These are phyloP conservation scores for Corbicula japonica DNA, from an alignment of 2,888 invertebrate species.

Conservation along the genomic window DNA sequence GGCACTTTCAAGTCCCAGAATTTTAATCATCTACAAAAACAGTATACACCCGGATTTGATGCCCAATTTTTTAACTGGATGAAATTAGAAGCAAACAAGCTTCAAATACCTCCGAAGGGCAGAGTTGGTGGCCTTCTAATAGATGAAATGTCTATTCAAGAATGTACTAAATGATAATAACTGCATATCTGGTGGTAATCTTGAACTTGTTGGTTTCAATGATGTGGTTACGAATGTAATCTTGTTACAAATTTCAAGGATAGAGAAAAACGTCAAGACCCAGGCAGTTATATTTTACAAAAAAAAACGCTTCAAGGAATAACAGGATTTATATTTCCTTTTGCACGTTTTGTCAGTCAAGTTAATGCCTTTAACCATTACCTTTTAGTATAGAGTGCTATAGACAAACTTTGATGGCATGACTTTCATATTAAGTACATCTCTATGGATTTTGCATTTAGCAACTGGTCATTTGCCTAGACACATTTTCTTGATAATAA, in stretches of 20 bases:
- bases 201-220: conserved; percentile 51
- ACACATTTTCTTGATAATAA: conserved; percentile 17
- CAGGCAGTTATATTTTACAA: no score
- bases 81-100: conserved; percentile 38
- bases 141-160: conserved; percentile 63
- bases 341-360: conserved; percentile 43
- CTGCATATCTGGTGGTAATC: conserved; percentile 18
- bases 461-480: conserved; percentile 45
- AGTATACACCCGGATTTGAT: conserved; percentile 41
- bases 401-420: conserved; percentile 16
- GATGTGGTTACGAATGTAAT: conserved; percentile 37
- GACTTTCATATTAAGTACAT: conserved; percentile 28
- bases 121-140: conserved; percentile 51
- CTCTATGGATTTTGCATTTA: conserved; percentile 54
- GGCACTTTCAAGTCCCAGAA: conserved; percentile 20
- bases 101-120: conserved; percentile 40
- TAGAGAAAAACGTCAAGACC: conserved; percentile 27
- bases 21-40: conserved; percentile 30
- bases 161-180: conserved; percentile 56
- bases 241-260: background rate
- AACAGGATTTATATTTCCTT: conserved; percentile 56
- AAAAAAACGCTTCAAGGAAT: conserved; percentile 52
- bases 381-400: conserved; percentile 43
- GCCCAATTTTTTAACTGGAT: conserved; percentile 53
- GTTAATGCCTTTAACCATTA: conserved; percentile 46